These are phyloP conservation scores for Agrilus cyanescens DNA, from an alignment of 2,888 invertebrate genomes.

Conservation along the genomic window DNA sequence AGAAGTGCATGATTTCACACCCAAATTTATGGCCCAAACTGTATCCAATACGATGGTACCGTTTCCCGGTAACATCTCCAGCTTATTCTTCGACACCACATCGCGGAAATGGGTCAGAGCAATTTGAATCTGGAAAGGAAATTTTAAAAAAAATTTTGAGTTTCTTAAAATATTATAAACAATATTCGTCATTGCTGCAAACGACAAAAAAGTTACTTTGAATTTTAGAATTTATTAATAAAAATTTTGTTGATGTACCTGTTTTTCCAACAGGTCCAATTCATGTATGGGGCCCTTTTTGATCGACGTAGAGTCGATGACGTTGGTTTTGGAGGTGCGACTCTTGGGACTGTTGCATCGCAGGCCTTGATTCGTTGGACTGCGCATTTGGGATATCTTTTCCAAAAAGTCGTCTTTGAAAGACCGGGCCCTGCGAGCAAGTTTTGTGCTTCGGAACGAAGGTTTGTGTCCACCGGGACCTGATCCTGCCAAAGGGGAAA, in stretches of 20 bases:
- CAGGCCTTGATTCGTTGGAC: constrained; percentile 42
- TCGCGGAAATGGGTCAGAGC: constrained; percentile 83
- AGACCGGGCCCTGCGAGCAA: constrained; percentile 77
- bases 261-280: constrained; percentile 18
- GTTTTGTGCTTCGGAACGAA: constrained; percentile 68
- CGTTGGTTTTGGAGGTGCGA: constrained; percentile 29
- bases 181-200: not conserved
- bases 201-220: not conserved
- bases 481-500: constrained; percentile 29
- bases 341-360: constrained; percentile 37
- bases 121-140: constrained; percentile 46
- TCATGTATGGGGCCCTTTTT: constrained; percentile 28
- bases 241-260: constrained; percentile 12
- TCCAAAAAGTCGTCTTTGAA: constrained; percentile 89
- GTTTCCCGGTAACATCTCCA: constrained; percentile 88
- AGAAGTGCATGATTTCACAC: constrained; percentile 29
- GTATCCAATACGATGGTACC: constrained; percentile 89
- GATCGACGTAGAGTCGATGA: constrained; percentile 37
- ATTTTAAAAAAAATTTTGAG: not conserved
- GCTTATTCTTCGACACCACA: constrained; percentile 81
- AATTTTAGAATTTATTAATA: not conserved
- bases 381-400: constrained; percentile 81
- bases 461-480: constrained; percentile 61
- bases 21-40: constrained; percentile 71
- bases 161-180: not conserved